Evolutionary conservation across 2,888 invertebrate species (phyloP).

Genomic region (Ceramica pisi): DNA sequence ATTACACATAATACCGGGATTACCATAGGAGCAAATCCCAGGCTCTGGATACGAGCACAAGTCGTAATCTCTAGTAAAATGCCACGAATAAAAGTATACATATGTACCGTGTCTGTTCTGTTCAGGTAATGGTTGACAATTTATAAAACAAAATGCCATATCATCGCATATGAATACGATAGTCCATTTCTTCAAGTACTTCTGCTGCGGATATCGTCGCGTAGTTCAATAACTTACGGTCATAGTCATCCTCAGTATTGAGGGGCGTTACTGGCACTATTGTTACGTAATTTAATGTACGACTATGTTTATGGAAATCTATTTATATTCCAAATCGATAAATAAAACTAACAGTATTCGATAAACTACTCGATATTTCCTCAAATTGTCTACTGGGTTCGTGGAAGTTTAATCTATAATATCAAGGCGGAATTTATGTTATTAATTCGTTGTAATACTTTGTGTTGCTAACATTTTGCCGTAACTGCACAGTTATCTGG

Average conservation of each 20-base stretch:
- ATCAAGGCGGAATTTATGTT: constrained; percentile 14
- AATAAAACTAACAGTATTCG: constrained; percentile 20
- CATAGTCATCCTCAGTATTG: constrained; percentile 37
- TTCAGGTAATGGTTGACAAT: constrained; percentile 29
- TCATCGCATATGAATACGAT: constrained; percentile 27
- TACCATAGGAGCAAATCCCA: constrained; percentile 32
- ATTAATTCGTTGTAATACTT: constrained; percentile 5
- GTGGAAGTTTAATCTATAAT: constrained; percentile 17
- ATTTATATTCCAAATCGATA: constrained; percentile 58
- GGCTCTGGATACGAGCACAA: constrained; percentile 1
- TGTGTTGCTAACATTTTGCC: constrained; percentile 15
- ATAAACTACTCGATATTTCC: constrained; percentile 37
- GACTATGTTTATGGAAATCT: constrained; percentile 34
- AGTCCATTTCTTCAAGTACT: constrained; percentile 29
- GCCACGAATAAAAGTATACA: not conserved
- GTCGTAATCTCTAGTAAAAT: not conserved
- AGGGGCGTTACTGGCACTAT: constrained; percentile 42
- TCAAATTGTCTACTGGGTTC: constrained; percentile 34
- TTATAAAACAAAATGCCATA: constrained; percentile 9
- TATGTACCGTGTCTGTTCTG: not conserved
- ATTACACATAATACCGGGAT: constrained; percentile 19
- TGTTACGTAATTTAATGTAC: constrained; percentile 39
- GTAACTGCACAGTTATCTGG: constrained; percentile 17
- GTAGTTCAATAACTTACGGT: constrained; percentile 48
- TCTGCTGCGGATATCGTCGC: constrained; percentile 32